Conservation (phyloP, 2,113 vertebrate genomes). For the Chelonoidis abingdonii region DNA sequence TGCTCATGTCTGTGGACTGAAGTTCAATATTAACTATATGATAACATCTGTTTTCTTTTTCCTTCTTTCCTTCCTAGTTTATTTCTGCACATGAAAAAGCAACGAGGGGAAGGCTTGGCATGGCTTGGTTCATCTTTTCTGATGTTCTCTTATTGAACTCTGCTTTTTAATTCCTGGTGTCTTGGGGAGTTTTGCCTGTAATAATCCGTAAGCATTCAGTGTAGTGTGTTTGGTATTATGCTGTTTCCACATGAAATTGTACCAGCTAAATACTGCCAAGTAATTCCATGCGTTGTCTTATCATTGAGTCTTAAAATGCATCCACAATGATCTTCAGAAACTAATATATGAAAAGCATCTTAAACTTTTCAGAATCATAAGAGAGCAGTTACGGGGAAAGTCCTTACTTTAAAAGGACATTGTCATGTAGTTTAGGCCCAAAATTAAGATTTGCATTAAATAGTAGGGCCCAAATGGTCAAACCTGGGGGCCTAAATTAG, state of each 20-base stretch:
- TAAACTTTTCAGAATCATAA: slow-evolving; percentile 33
- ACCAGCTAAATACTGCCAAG: slow-evolving; percentile 79
- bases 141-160: slow-evolving; percentile 74
- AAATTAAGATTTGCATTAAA: slow-evolving; percentile 10
- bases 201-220: slow-evolving; percentile 70
- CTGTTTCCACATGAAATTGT: slow-evolving; percentile 73
- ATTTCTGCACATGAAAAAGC: slow-evolving; percentile 78
- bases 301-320: slow-evolving; percentile 71
- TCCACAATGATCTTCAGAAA: slow-evolving; percentile 65
- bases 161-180: slow-evolving; percentile 69
- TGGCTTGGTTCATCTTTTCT: slow-evolving; percentile 64
- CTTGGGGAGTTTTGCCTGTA: slow-evolving; percentile 73
- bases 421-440: slow-evolving; percentile 6
- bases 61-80: slow-evolving; percentile 70
- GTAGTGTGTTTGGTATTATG: slow-evolving; percentile 70
- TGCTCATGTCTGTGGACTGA: background rate
- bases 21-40: background rate
- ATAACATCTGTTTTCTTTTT: background rate
- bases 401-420: slow-evolving; percentile 18
- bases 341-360: slow-evolving; percentile 52
- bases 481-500: slow-evolving; percentile 3
- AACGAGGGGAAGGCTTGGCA: slow-evolving; percentile 62
- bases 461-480: background rate
- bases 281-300: slow-evolving; percentile 71
- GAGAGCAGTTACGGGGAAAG: slow-evolving; percentile 20